Evolutionary conservation across 2,888 invertebrate species (phyloP), one percentile per base, ranked within the genome.

Genomic region (Nowickia ferox): DNA sequence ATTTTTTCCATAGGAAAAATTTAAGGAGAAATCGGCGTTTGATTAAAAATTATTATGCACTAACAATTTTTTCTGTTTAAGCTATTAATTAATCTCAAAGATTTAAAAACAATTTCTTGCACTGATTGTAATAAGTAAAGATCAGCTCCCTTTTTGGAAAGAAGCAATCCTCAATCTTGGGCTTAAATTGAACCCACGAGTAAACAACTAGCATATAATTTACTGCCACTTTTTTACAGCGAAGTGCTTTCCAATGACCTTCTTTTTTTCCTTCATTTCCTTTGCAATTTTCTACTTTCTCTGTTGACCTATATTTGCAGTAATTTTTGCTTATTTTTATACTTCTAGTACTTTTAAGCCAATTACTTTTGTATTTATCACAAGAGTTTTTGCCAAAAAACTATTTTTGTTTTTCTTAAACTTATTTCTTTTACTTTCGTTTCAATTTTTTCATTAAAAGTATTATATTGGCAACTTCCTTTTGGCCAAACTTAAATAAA

Each of bases 401-500:
- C 30, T 30, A 30, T 30, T 30, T 30, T 30, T 30, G 30, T 51
- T 69, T 9, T 19, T 40, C 9, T 65, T 15, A 22, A 30, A 75
- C n/a, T 63, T 19, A 10, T 22, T 5, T 75, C 30, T 38, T 59
- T 59, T 51, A 13, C 57, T 30, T 17, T 40, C 8, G 15, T 38
- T 66, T 46, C 19, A 19, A 66, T 48, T 66, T 17, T 40, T 22
- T 69, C 57, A 68, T 77, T 61, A 69, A 78, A 78, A 71, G 17
- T 63, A 78, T 74, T 74, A 74, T 80, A 80, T 74, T 72, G 66
- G 46, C 57, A 44, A 57, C 22, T 72, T 81, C 66, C 74, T 61
- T 48, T 65, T 76, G 17, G 30, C 42, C 15, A 46, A 83, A 83
- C 65, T 77, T 77, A 65, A 65, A 65, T 76, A 82, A 84, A 79